A percentile compares a stretch with the other conserved stretches of the same genome.
phyloP scores from a whole-genome alignment of 2,888 invertebrate genomes.

The Lasioglossum villosulum region DNA sequence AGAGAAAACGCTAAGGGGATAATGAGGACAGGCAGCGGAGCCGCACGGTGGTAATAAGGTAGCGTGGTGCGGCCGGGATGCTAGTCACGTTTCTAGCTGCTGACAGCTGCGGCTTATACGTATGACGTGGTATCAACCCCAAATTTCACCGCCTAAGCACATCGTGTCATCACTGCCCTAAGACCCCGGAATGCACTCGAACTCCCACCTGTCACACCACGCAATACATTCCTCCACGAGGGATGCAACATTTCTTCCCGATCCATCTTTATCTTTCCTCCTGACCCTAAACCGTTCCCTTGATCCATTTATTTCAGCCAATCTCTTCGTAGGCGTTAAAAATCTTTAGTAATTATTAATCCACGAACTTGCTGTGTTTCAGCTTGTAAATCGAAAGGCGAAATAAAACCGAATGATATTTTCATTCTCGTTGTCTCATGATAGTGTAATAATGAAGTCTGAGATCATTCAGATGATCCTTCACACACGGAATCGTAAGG shows the following conservation, averaged over 20 bases:
- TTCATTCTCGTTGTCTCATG: background rate
- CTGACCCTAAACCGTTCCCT: background rate
- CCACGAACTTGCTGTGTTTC: background rate
- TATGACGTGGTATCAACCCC: slow-evolving; percentile 84
- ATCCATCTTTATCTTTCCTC: slow-evolving; percentile 8
- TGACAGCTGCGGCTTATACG: slow-evolving; percentile 85
- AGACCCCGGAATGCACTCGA: slow-evolving; percentile 82
- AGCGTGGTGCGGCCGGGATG: slow-evolving; percentile 79
- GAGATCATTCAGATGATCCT: background rate
- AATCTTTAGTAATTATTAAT: background rate
- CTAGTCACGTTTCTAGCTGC: slow-evolving; percentile 84
- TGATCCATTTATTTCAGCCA: background rate
- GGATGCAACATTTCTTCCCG: slow-evolving; percentile 29
- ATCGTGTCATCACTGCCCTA: slow-evolving; percentile 80
- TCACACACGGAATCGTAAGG: background rate
- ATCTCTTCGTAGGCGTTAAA: background rate
- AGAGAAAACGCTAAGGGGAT: slow-evolving; percentile 82
- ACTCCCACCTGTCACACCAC: slow-evolving; percentile 69
- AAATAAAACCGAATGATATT: background rate
- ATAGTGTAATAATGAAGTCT: background rate
- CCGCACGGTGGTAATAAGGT: slow-evolving; percentile 82
- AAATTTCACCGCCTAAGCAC: slow-evolving; percentile 81
- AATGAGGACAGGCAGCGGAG: slow-evolving; percentile 78
- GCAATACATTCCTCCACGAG: slow-evolving; percentile 37
- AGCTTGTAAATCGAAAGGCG: background rate